A percentile compares a stretch with the other conserved stretches of the same genome.
Conservation (phyloP, 53 echinoderm and acorn worm genomes). For the Stichopus horrens region DNA sequence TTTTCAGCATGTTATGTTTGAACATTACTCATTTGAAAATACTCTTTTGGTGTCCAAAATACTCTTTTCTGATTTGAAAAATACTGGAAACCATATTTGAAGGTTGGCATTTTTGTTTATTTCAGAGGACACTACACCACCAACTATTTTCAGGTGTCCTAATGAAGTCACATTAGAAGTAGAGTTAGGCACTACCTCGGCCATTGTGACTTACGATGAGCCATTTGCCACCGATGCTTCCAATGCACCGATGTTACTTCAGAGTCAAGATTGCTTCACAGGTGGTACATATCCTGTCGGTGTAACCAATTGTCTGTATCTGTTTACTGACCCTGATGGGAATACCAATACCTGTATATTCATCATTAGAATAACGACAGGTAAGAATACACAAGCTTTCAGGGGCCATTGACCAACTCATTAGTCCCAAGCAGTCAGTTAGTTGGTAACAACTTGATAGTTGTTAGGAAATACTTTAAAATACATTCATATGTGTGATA, state of each 20-base stretch:
- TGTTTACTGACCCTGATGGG: slow-evolving; percentile 29
- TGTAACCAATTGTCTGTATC: slow-evolving; percentile 9
- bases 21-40: background rate
- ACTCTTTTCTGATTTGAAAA: too few relatives aligned
- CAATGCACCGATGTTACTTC: background rate
- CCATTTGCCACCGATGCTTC: slow-evolving; percentile 32
- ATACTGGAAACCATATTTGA: background rate
- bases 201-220: slow-evolving; percentile 29
- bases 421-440: too few relatives aligned
- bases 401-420: too few relatives aligned
- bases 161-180: background rate
- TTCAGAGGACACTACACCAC: slow-evolving; percentile 42
- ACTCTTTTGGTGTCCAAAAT: background rate
- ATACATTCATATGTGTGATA: too few relatives aligned
- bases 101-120: background rate
- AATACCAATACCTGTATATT: background rate
- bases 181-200: slow-evolving; percentile 15
- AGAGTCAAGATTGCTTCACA: background rate
- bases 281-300: slow-evolving; percentile 25
- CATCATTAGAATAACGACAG: background rate
- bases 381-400: background rate
- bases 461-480: too few relatives aligned
- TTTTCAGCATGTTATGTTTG: too few relatives aligned
- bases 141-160: background rate
- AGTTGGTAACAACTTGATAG: too few relatives aligned